phyloP scores from a whole-genome alignment of 2,113 vertebrate species.

The Pyrgilauda ruficollis region DNA sequence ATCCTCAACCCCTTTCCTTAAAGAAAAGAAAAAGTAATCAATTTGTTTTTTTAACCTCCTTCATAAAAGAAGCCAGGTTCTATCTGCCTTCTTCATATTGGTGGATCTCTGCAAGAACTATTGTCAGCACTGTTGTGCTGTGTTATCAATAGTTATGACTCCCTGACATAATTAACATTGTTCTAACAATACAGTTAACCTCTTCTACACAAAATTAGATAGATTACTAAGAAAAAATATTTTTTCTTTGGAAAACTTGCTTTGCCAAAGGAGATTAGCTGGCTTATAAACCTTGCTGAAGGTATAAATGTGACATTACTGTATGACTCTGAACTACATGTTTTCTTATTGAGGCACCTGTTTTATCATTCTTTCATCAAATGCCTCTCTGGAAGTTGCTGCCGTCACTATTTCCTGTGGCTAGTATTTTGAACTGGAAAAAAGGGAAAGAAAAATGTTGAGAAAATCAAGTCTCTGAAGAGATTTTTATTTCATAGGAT shows the following conservation, averaged over 20 bases:
- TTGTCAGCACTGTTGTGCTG: not conserved
- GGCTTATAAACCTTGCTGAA: not conserved
- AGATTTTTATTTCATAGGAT: not conserved
- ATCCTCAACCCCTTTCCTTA: not conserved
- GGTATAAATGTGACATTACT: not conserved
- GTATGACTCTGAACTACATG: not conserved
- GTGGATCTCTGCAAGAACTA: not conserved
- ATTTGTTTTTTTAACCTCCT: slow-evolving; percentile 20
- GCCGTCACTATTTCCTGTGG: accelerated
- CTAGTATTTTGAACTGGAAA: not conserved
- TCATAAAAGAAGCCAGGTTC: not conserved
- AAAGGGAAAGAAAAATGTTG: not conserved
- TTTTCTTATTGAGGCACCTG: not conserved
- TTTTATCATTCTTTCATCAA: not conserved
- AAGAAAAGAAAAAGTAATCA: not conserved
- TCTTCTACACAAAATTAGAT: not conserved
- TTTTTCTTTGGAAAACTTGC: not conserved
- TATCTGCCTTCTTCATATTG: not conserved
- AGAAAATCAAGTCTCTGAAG: not conserved
- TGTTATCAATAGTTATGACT: not conserved
- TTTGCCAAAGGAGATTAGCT: not conserved
- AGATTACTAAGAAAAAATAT: not conserved
- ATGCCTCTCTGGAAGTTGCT: not conserved
- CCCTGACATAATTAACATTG: not conserved
- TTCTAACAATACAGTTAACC: not conserved